Conservation (phyloP, 2,797 vertebrate genomes). For the Sebastes variabilis region DNA sequence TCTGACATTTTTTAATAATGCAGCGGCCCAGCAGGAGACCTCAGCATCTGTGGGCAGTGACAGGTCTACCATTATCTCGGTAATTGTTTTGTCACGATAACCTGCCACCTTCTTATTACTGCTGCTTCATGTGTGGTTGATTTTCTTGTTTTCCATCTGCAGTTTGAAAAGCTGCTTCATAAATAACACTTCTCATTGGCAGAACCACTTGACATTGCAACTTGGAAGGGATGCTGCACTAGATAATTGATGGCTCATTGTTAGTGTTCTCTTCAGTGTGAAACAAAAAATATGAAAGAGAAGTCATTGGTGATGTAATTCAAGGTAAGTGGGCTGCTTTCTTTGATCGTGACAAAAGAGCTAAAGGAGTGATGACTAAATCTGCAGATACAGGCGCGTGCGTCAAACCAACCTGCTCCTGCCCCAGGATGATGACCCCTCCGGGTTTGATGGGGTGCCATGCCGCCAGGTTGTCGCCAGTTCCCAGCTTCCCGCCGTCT, state of each 20-base stretch:
- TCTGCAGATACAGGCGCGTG: neutral
- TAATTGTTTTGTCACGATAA: constrained; percentile 17
- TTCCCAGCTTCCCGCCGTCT: constrained; percentile 91
- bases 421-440: constrained; percentile 95
- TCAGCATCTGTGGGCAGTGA: neutral
- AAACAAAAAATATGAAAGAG: no score
- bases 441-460: constrained; percentile 99
- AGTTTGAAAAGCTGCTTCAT: constrained; percentile 1
- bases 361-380: neutral
- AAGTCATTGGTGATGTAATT: neutral
- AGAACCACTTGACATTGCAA: constrained; percentile 25
- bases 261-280: neutral
- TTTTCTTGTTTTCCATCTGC: constrained; percentile 25
- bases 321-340: neutral
- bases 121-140: neutral
- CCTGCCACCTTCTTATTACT: constrained; percentile 10
- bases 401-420: constrained; percentile 89
- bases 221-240: neutral
- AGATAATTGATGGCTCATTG: neutral
- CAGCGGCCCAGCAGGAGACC: neutral
- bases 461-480: constrained; percentile 94
- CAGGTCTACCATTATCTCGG: neutral
- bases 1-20: neutral
- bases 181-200: constrained; percentile 3
- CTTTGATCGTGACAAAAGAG: neutral